Evolutionary conservation across 2,888 invertebrate genomes (phyloP), one percentile per base, ranked within the genome.

Genomic region (Caenorhabditis becei): DNA sequence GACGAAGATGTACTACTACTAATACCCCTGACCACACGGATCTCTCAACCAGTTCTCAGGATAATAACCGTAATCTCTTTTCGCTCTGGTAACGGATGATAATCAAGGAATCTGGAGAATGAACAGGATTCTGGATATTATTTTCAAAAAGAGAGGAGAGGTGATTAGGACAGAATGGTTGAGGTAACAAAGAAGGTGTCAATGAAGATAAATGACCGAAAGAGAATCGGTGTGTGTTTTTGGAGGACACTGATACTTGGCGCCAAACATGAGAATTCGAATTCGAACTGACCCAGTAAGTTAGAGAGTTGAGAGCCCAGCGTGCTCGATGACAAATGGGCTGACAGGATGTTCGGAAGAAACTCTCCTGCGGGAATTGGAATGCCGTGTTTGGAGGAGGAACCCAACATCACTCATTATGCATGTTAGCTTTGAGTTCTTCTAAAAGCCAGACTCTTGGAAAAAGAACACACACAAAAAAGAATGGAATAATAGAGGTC

Each of bases 121-220:
- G 53, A 53, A 49, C 20, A 70, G 37, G 61, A 32, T 61, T 49
- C 37, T 49, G 35, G 24, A 61, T 26, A 24, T 8, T 47, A 18
- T 24, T 53, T 53, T 11, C 2, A 41, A 59, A 41, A 59, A 59
- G 35, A 16, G 5, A 10, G 32, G 20, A n/a, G 2, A 8, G 3
- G 20, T 23, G 59, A 59, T 47, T 47, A 18, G 47, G 47, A 1
- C 35, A n/a, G 23, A 56, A 26, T 35, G 49, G 59, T 58, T 58
- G 32, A 49, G 26, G 24, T n/a, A 44, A 62, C 32, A 63, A 23
- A 32, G 53, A 54, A 77, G 77, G 77, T 78, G 77, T 71, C 56
- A 78, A 71, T 78, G 77, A 78, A 78, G 77, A 78, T 78, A 59
- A 78, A 78, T 77, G 69, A 37, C 49, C 5, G 69, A 69, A 7